Evolutionary conservation across 2,113 vertebrate species (phyloP).

Genomic region (Myanophis thanlyinensis): DNA sequence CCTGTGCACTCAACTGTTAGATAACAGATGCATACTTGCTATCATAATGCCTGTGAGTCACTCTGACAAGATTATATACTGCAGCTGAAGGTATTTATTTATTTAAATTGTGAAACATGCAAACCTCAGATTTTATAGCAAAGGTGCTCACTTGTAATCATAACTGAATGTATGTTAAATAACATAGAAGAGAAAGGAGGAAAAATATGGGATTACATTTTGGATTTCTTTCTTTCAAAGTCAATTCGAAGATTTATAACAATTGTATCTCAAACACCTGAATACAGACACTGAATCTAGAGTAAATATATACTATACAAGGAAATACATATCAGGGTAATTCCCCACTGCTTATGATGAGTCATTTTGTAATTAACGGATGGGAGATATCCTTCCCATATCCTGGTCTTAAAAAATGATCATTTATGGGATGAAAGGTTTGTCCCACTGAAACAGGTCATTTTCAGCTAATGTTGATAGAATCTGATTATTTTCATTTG

Average conservation of each 20-base stretch:
- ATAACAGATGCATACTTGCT: conserved; percentile 1
- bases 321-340: background rate
- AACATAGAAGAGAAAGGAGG: background rate
- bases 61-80: conserved; percentile 1
- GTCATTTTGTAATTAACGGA: background rate
- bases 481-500: background rate
- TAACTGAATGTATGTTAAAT: background rate
- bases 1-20: conserved; percentile 3
- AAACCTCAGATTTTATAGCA: background rate
- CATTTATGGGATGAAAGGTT: background rate
- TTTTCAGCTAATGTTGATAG: background rate
- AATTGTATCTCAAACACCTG: background rate
- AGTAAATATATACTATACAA: background rate
- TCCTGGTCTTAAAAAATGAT: background rate
- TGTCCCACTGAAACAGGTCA: background rate
- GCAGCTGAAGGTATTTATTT: background rate
- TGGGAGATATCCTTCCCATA: background rate
- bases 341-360: background rate
- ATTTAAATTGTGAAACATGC: background rate
- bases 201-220: background rate
- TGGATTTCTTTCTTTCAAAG: background rate
- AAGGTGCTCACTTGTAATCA: background rate
- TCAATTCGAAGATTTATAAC: background rate
- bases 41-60: conserved; percentile 3
- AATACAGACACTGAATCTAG: background rate